Percentiles rank a stretch among this genome's conserved stretches.
phyloP scores from a whole-genome alignment of 2,113 vertebrate genomes.

The Grus americana region DNA sequence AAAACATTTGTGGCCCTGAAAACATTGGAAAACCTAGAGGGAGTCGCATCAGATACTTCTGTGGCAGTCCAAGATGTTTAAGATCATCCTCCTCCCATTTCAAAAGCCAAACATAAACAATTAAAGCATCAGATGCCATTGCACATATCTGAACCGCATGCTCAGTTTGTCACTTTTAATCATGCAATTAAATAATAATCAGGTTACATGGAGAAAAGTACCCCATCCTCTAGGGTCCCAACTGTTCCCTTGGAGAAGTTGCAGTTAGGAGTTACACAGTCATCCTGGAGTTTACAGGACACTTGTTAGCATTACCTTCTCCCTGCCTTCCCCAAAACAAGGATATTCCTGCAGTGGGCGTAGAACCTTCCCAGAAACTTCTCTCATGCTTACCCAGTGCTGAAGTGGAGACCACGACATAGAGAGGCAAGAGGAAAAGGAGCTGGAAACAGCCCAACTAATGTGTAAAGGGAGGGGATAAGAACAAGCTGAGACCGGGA shows the following conservation, averaged over 20 bases:
- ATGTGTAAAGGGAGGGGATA: background rate
- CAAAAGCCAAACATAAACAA: background rate
- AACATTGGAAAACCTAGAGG: background rate
- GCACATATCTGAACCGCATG: background rate
- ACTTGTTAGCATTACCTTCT: background rate
- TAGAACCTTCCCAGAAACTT: background rate
- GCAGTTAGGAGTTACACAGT: background rate
- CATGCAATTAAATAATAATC: background rate
- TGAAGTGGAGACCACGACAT: rapidly evolving
- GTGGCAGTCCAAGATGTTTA: background rate
- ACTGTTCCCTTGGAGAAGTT: background rate
- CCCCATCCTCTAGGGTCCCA: background rate
- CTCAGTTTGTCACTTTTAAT: background rate
- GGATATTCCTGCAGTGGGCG: background rate
- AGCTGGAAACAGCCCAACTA: background rate
- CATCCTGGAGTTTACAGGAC: background rate
- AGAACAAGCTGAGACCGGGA: background rate
- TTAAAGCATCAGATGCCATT: background rate
- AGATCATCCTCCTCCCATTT: background rate
- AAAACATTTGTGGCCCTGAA: background rate
- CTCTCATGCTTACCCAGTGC: background rate
- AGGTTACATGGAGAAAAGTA: background rate
- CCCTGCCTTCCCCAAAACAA: background rate
- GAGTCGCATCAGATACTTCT: background rate
- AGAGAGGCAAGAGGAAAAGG: background rate